phyloP scores from a whole-genome alignment of 2,888 invertebrate species.

The Zele albiditarsus region DNA sequence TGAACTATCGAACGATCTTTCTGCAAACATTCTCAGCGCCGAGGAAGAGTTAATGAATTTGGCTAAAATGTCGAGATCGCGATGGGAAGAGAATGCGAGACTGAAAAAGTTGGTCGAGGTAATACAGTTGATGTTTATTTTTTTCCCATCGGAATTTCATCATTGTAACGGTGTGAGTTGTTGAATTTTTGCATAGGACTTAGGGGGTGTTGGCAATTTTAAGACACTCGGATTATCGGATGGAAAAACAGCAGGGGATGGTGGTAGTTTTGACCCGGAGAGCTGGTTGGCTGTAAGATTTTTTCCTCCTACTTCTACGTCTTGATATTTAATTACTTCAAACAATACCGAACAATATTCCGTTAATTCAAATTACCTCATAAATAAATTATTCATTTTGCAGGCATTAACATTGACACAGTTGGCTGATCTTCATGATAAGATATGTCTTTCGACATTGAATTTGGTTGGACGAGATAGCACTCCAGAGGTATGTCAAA shows the following conservation, averaged over 20 bases:
- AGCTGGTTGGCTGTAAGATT: conserved; percentile 60
- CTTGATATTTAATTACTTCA: background rate
- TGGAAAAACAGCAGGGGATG: conserved; percentile 24
- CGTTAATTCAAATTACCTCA: background rate
- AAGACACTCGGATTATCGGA: background rate
- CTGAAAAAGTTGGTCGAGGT: conserved; percentile 48
- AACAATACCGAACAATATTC: conserved; percentile 14
- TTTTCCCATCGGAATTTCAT: conserved; percentile 16
- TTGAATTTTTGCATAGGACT: conserved; percentile 21
- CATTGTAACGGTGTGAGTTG: conserved; percentile 12
- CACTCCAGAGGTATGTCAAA: background rate
- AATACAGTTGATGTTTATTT: conserved; percentile 30
- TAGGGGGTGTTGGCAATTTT: background rate
- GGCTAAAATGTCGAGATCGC: conserved; percentile 42
- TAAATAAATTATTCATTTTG: conserved; percentile 12
- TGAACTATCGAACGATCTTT: conserved; percentile 54
- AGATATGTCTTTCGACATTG: conserved; percentile 62
- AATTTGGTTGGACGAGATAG: conserved; percentile 57
- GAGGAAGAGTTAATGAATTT: conserved; percentile 61
- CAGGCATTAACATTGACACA: conserved; percentile 64
- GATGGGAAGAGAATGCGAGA: conserved; percentile 47
- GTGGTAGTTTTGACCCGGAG: conserved; percentile 58
- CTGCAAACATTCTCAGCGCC: conserved; percentile 57
- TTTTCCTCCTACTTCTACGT: conserved; percentile 11
- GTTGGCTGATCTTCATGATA: conserved; percentile 66